These are phyloP conservation scores for Chaenogobius annularis DNA, from an alignment of 2,113 vertebrate genomes.

Conservation along the genomic window DNA sequence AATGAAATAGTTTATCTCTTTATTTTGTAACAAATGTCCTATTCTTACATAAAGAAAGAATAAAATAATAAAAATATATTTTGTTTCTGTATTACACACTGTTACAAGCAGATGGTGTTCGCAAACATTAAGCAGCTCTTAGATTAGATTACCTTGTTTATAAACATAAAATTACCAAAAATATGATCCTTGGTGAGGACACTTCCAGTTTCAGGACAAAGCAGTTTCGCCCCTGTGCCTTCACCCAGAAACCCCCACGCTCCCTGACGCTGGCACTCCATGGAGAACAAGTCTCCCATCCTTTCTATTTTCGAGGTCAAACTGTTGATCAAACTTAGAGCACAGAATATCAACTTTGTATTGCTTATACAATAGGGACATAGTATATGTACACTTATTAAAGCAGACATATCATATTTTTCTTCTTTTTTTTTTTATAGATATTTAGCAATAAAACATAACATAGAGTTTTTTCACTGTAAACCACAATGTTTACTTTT, in stretches of 20 bases:
- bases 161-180: constrained; percentile 64
- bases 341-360: not conserved
- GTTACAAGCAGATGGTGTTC: constrained; percentile 54
- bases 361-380: not conserved
- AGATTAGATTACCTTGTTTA: not conserved
- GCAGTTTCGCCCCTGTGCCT: constrained; percentile 78
- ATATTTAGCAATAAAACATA: too few relatives aligned
- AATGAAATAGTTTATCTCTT: not conserved
- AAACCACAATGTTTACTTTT: constrained; percentile 41
- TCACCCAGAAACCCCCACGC: constrained; percentile 82
- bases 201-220: constrained; percentile 71
- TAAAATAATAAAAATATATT: too few relatives aligned
- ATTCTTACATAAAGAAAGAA: not conserved
- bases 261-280: constrained; percentile 80
- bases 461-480: too few relatives aligned
- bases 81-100: constrained; percentile 18
- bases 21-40: not conserved
- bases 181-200: constrained; percentile 76
- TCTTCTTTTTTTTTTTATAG: too few relatives aligned
- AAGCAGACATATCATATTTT: too few relatives aligned
- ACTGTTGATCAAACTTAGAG: constrained; percentile 58
- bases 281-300: constrained; percentile 74
- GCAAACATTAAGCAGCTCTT: not conserved
- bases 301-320: constrained; percentile 54
- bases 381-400: not conserved